phyloP scores from a whole-genome alignment of 2,113 vertebrate genomes.

The Edolisoma coerulescens region DNA sequence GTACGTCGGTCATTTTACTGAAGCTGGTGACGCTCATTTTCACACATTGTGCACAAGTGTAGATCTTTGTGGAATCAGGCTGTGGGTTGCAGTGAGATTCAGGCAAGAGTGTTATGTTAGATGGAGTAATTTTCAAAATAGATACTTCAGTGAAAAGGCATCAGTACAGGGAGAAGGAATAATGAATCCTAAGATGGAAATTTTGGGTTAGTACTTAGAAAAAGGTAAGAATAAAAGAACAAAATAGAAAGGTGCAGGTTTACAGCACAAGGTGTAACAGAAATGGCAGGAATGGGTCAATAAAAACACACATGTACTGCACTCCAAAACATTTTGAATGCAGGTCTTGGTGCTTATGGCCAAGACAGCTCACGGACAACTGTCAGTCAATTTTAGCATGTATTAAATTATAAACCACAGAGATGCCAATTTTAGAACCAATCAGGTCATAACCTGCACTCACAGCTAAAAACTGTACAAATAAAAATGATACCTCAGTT shows the following conservation, averaged over 20 bases:
- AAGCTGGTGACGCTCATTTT: neutral
- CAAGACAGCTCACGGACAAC: neutral
- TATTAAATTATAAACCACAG: constrained; percentile 57
- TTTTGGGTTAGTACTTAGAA: neutral
- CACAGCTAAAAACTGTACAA: constrained; percentile 26
- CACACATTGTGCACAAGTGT: neutral
- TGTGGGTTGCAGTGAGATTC: neutral
- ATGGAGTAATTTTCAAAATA: neutral
- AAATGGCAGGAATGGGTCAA: neutral
- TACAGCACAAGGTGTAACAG: neutral
- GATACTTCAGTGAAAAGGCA: neutral
- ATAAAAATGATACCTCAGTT: constrained; percentile 58
- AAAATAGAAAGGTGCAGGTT: neutral
- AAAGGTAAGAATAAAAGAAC: neutral
- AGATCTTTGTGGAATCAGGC: neutral
- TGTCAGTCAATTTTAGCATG: constrained; percentile 34
- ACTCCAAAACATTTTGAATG: constrained; percentile 50
- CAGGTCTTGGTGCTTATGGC: constrained; percentile 43
- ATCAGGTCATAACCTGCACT: constrained; percentile 18
- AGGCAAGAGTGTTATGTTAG: neutral
- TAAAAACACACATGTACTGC: neutral
- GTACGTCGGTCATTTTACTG: neutral
- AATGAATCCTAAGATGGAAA: neutral
- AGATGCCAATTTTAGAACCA: constrained; percentile 49
- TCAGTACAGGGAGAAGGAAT: neutral